Percentiles rank a stretch among this genome's conserved stretches.
These are phyloP conservation scores for Garrulus glandarius DNA, from an alignment of 2,797 vertebrate species.

Conservation along the genomic window DNA sequence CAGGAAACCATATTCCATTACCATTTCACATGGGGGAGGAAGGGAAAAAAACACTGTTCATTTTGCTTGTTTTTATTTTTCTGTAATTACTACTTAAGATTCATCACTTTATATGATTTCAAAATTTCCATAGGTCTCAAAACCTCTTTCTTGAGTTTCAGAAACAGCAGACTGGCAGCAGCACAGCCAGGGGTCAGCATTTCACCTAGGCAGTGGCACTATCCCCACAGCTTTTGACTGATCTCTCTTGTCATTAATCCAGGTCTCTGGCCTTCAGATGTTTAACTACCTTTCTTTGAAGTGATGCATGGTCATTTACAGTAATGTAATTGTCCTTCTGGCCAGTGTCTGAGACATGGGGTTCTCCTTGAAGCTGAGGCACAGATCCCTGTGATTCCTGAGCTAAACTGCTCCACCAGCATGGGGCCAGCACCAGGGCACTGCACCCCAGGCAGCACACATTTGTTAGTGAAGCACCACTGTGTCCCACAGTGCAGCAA, in stretches of 20 bases:
- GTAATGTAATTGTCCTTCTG: neutral
- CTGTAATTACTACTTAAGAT: neutral
- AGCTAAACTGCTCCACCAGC: neutral
- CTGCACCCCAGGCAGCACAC: neutral
- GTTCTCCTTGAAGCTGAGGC: neutral
- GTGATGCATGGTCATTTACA: neutral
- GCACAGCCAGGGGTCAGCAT: neutral
- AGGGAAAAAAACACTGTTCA: neutral
- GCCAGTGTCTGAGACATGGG: neutral
- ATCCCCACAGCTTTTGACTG: neutral
- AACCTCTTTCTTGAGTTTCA: neutral
- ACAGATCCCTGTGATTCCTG: neutral
- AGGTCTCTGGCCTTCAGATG: neutral
- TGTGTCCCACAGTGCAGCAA: neutral
- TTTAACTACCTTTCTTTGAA: neutral
- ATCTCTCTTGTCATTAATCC: neutral
- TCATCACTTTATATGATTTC: neutral
- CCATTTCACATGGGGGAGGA: neutral
- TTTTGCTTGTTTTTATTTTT: conserved; percentile 5
- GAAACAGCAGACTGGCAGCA: neutral
- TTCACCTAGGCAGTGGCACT: neutral
- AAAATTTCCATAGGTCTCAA: neutral
- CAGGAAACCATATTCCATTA: conserved; percentile 34
- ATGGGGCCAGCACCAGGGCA: rapidly evolving
- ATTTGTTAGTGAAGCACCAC: neutral